Conservation (phyloP, 1,140 invertebrate genomes). For the Medauroidea extradentata region DNA sequence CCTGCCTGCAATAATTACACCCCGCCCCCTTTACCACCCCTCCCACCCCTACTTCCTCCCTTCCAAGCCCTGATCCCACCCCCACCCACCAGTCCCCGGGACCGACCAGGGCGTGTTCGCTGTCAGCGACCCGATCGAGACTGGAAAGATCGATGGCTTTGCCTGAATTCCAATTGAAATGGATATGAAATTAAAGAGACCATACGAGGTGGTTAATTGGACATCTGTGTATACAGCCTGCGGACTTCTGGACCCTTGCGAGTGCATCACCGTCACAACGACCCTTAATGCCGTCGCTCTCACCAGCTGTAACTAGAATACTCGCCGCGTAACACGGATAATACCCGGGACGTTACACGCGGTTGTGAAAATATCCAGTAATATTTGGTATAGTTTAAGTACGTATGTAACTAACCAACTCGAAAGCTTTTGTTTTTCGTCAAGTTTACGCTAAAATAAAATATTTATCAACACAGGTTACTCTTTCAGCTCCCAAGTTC, state of each 20-base stretch:
- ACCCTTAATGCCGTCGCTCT: no score
- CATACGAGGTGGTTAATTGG: constrained; percentile 5
- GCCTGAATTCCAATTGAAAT: constrained; percentile 12
- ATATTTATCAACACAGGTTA: no score
- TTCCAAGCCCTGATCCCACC: not conserved
- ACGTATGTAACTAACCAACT: no score
- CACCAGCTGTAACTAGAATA: no score
- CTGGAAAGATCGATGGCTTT: constrained; percentile 4
- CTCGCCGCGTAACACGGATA: no score
- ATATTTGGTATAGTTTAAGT: no score
- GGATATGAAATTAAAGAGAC: constrained; percentile 12
- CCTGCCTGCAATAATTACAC: constrained; percentile 11
- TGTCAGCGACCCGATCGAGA: constrained; percentile 5
- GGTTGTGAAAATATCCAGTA: no score
- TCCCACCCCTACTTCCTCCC: not conserved
- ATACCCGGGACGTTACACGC: no score
- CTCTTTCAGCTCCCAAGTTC: no score
- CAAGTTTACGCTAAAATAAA: no score
- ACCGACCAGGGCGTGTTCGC: not conserved
- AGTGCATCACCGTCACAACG: no score
- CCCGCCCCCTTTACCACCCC: constrained; percentile 3
- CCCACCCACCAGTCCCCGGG: not conserved
- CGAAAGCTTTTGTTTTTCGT: no score
- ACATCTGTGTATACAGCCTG: constrained; percentile 9
- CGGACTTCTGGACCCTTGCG: not conserved